A percentile compares a stretch with the other conserved stretches of the same genome.
Conservation (phyloP, 1,140 invertebrate genomes). For the Tetramorium alpestre region DNA sequence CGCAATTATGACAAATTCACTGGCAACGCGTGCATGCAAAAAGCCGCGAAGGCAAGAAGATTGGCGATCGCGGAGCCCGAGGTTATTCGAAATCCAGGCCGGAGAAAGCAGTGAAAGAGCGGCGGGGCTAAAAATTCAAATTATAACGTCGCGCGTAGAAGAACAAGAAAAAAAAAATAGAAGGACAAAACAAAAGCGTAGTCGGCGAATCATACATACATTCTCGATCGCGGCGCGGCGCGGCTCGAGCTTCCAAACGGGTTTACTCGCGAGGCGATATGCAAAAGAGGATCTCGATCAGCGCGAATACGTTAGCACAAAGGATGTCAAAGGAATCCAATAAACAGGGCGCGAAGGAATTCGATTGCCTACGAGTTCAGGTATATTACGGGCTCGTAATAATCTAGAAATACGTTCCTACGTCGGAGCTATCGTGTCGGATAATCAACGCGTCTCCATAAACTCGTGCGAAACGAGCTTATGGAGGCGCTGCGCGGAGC, state of each 20-base stretch:
- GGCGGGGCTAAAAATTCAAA: slow-evolving; percentile 57
- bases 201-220: slow-evolving; percentile 27
- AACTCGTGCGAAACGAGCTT: background rate
- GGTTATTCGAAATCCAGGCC: slow-evolving; percentile 39
- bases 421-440: background rate
- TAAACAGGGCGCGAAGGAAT: slow-evolving; percentile 51
- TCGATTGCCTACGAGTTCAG: slow-evolving; percentile 37
- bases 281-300: slow-evolving; percentile 49
- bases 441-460: slow-evolving; percentile 44
- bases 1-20: slow-evolving; percentile 2
- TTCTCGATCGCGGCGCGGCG: slow-evolving; percentile 7
- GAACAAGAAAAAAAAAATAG: background rate
- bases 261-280: slow-evolving; percentile 41
- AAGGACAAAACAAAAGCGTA: slow-evolving; percentile 4
- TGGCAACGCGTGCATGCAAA: background rate
- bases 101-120: slow-evolving; percentile 60
- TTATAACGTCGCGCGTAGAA: slow-evolving; percentile 34
- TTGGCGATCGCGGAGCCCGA: slow-evolving; percentile 12
- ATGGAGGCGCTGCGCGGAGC: background rate
- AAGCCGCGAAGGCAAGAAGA: background rate
- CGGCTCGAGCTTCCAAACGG: slow-evolving; percentile 1
- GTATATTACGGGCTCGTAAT: slow-evolving; percentile 50
- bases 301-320: slow-evolving; percentile 40
- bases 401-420: slow-evolving; percentile 50
- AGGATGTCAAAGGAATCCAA: slow-evolving; percentile 63